These are phyloP conservation scores for Microcebus griseorufus DNA, from an alignment of 2,113 vertebrate species.

Conservation along the genomic window DNA sequence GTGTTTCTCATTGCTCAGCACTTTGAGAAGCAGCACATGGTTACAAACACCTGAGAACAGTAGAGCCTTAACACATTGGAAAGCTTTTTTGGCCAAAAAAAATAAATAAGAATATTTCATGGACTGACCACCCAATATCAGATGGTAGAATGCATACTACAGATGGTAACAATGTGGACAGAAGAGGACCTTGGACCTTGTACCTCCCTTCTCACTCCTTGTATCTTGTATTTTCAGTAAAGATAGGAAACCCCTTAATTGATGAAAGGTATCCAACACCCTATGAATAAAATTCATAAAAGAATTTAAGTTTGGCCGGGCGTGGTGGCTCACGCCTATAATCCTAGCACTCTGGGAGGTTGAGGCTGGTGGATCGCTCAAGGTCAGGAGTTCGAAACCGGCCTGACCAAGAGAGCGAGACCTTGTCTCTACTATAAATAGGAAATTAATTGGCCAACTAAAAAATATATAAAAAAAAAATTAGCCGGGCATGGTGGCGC, in stretches of 20 bases:
- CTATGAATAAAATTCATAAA: not conserved
- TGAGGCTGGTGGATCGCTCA: too few relatives aligned
- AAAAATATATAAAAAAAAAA: too few relatives aligned
- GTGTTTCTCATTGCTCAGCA: not conserved
- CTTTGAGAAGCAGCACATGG: not conserved
- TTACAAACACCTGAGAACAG: not conserved
- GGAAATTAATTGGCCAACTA: too few relatives aligned
- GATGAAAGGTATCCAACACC: not conserved
- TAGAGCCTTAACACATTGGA: not conserved
- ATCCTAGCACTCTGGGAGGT: too few relatives aligned
- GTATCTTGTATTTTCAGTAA: not conserved
- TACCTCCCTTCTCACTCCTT: accelerated
- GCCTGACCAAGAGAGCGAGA: too few relatives aligned
- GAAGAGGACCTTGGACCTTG: not conserved
- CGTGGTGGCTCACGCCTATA: too few relatives aligned
- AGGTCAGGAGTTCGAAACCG: too few relatives aligned
- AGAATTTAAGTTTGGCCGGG: not conserved
- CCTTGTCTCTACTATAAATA: too few relatives aligned
- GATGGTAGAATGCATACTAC: not conserved
- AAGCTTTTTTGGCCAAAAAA: not conserved
- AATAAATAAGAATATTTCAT: not conserved
- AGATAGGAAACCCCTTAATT: not conserved
- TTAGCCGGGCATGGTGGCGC: too few relatives aligned
- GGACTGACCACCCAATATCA: not conserved
- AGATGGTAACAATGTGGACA: not conserved